phyloP scores from a whole-genome alignment of 2,888 invertebrate species.

The Lamproptera curius region DNA sequence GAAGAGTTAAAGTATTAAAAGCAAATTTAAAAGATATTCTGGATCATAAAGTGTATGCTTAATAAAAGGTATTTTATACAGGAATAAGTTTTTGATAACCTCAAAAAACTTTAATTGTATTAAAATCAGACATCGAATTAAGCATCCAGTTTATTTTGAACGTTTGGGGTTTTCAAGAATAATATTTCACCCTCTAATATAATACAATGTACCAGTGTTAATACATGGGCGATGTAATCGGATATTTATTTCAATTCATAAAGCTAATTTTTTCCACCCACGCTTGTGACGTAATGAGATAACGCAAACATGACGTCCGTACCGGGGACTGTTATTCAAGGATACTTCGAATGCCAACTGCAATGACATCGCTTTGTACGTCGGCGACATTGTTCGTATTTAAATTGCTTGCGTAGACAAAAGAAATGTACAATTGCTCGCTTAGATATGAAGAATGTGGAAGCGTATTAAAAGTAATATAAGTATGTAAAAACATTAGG shows the following conservation, averaged over 20 bases:
- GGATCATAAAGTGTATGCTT: too few species aligned
- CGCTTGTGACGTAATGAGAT: slow-evolving; percentile 33
- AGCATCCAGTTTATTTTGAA: background rate
- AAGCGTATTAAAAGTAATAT: too few species aligned
- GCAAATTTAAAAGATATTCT: too few species aligned
- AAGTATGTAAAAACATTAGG: too few species aligned
- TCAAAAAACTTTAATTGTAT: background rate
- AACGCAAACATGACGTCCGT: slow-evolving; percentile 30
- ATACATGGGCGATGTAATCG: background rate
- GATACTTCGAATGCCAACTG: slow-evolving; percentile 20
- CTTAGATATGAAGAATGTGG: too few species aligned
- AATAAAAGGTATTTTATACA: too few species aligned
- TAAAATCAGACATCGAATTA: background rate
- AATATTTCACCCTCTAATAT: background rate
- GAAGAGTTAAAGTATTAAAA: too few species aligned
- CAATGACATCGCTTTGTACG: slow-evolving; percentile 3
- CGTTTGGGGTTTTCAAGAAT: too few species aligned
- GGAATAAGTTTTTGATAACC: too few species aligned
- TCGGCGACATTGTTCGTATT: background rate
- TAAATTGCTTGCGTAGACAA: too few species aligned
- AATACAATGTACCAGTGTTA: background rate
- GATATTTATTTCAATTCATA: slow-evolving; percentile 9
- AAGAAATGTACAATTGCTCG: too few species aligned
- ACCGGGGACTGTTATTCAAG: slow-evolving; percentile 11
- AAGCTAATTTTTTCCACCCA: slow-evolving; percentile 27